phyloP scores from a whole-genome alignment of 2,113 vertebrate genomes.

The Gnathochromis pfefferi region DNA sequence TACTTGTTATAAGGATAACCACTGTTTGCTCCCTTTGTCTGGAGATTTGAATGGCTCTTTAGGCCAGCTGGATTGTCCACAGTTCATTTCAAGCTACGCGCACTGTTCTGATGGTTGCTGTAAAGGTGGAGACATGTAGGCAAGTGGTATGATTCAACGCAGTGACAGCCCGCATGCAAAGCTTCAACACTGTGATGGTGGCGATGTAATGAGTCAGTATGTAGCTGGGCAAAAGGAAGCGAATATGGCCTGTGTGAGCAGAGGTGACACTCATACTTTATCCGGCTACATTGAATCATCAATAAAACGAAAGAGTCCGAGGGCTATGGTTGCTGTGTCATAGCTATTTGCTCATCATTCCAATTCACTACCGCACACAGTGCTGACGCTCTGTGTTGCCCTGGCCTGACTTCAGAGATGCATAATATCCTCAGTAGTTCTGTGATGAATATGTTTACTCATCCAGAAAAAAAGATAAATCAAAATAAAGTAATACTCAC shows the following conservation, averaged over 20 bases:
- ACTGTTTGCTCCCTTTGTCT: neutral
- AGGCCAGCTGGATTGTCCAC: neutral
- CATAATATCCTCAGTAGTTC: neutral
- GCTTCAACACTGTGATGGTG: neutral
- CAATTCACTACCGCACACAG: neutral
- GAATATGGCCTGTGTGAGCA: neutral
- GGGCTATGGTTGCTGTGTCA: conserved; percentile 13
- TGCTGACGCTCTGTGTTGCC: neutral
- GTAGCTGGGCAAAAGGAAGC: neutral
- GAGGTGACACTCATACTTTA: conserved; percentile 7
- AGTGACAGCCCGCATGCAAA: neutral
- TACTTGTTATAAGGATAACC: neutral
- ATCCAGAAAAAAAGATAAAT: conserved; percentile 24
- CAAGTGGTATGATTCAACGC: conserved; percentile 8
- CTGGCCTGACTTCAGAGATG: conserved; percentile 5
- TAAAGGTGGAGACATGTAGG: neutral
- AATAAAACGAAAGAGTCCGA: neutral
- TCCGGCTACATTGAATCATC: conserved; percentile 18
- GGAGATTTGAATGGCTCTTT: neutral
- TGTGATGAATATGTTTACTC: conserved; percentile 14
- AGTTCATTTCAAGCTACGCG: neutral
- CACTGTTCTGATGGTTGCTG: neutral
- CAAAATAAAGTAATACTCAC: conserved; percentile 17
- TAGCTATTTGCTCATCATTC: conserved; percentile 16
- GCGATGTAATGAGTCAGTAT: conserved; percentile 2